Percentiles rank a stretch among this genome's conserved stretches.
phyloP scores from a whole-genome alignment of 1,140 invertebrate genomes.

The Micrasema minimum region DNA sequence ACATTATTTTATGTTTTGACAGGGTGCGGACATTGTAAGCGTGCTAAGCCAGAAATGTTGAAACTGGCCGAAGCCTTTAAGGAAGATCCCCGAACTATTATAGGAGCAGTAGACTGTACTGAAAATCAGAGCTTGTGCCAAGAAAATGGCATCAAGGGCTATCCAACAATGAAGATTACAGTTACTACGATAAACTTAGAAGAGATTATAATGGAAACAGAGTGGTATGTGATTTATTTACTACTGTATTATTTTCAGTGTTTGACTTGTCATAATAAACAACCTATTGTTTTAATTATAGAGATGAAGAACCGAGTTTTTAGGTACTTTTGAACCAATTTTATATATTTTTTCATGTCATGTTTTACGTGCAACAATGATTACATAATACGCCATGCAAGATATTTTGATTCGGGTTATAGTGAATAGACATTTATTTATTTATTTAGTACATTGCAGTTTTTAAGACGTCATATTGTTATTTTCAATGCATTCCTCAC shows the following conservation, averaged over 20 bases:
- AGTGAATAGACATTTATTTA: no score
- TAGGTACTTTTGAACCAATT: no score
- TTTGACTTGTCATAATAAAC: neutral
- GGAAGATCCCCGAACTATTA: conserved; percentile 78
- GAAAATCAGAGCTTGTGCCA: conserved; percentile 72
- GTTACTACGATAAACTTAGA: conserved; percentile 79
- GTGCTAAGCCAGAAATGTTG: conserved; percentile 86
- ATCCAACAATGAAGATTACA: conserved; percentile 90
- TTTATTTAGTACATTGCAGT: no score
- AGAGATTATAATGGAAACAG: conserved; percentile 78
- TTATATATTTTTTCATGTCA: no score
- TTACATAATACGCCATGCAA: no score
- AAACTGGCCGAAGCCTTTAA: conserved; percentile 79
- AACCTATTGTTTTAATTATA: neutral
- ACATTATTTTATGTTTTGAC: conserved; percentile 19
- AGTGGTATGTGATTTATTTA: conserved; percentile 70
- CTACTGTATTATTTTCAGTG: no score
- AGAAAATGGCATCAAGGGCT: conserved; percentile 80
- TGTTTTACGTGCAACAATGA: no score
- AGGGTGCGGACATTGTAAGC: conserved; percentile 95
- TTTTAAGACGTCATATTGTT: no score
- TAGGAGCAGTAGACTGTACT: conserved; percentile 89
- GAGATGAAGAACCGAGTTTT: no score
- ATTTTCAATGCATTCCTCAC: no score
- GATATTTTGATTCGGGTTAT: no score